Conservation (phyloP, 1,140 invertebrate genomes). For the Bombyx mori region ASM3026992v2 NC_085122.1:11650001-11650500, state of each 20-base stretch:
- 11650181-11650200: constrained; percentile 33
- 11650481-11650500: constrained; percentile 59
- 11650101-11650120: constrained; percentile 58
- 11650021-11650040: constrained; percentile 47
- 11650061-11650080: constrained; percentile 40
- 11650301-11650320: constrained; percentile 28
- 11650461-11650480: constrained; percentile 67
- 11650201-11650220: constrained; percentile 48
- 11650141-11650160: constrained; percentile 40
- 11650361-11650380: constrained; percentile 37
- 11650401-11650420: constrained; percentile 66
- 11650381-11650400: constrained; percentile 48
- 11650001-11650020: constrained; percentile 53
- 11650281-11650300: constrained; percentile 45
- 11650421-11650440: constrained; percentile 58
- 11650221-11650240: constrained; percentile 56
- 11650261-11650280: constrained; percentile 71
- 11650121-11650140: constrained; percentile 48
- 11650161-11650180: constrained; percentile 24
- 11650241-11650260: constrained; percentile 72
- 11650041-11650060: constrained; percentile 46
- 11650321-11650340: constrained; percentile 44
- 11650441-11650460: constrained; percentile 70
- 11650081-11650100: constrained; percentile 56
- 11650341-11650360: constrained; percentile 34